Percentiles rank a stretch among this genome's conserved stretches.
Evolutionary conservation across 2,113 vertebrate species (phyloP).

Genomic region (Nannobrachium achirus): DNA sequence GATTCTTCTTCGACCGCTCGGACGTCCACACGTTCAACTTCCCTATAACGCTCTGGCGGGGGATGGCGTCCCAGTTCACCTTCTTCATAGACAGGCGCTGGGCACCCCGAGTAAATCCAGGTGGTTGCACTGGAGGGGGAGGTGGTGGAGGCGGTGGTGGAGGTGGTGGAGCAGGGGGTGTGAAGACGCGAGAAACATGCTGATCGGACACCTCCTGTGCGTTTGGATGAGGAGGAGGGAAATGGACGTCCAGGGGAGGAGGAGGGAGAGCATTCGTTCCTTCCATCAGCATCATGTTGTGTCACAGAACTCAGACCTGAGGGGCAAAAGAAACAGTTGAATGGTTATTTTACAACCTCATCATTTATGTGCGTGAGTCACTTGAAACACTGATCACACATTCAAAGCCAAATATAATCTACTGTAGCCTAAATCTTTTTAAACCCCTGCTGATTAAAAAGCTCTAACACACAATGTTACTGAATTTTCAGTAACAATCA

Average conservation of each 20-base stretch:
- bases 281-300: slow-evolving; percentile 56
- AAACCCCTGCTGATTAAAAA: too few relatives aligned
- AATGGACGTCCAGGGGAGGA: slow-evolving; percentile 9
- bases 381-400: too few relatives aligned
- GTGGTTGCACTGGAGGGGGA: slow-evolving; percentile 17
- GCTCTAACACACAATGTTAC: too few relatives aligned
- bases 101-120: not conserved
- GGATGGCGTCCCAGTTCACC: slow-evolving; percentile 85
- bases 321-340: not conserved
- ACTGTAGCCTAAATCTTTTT: too few relatives aligned
- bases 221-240: slow-evolving; percentile 5
- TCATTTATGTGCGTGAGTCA: too few relatives aligned
- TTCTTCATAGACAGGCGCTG: slow-evolving; percentile 78
- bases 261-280: slow-evolving; percentile 28
- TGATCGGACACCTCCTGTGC: slow-evolving; percentile 20
- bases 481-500: too few relatives aligned
- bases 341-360: too few relatives aligned
- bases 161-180: slow-evolving; percentile 25
- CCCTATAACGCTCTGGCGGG: slow-evolving; percentile 77
- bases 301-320: slow-evolving; percentile 38
- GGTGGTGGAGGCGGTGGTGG: slow-evolving; percentile 11
- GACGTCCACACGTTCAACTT: slow-evolving; percentile 83
- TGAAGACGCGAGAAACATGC: slow-evolving; percentile 19
- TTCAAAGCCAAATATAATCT: too few relatives aligned
- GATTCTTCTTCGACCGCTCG: slow-evolving; percentile 57